Evolutionary conservation across 2,797 vertebrate genomes (phyloP), one percentile per base, ranked within the genome.

Genomic region (Anguilla anguilla): DNA sequence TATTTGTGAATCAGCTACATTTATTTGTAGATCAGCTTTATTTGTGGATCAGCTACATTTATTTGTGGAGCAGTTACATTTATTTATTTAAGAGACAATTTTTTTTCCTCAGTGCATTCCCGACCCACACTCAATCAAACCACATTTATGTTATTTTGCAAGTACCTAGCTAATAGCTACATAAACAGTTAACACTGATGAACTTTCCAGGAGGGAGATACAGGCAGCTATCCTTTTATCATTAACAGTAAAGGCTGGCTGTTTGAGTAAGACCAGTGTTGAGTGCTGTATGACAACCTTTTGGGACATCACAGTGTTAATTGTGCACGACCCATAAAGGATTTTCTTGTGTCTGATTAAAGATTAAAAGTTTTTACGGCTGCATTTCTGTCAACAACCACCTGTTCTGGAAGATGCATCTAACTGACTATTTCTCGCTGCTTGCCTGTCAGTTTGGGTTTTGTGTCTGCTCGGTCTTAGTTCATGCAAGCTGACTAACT

Each of bases 391-490:
- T 15, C 74, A 77, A 22, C 39, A 35, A 43, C 17, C 35, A 17
- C 35, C 79, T 81, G 69, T 6, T 28, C 22, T 59, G 55, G 82
- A 77, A 82, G 64, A 85, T 85, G 74, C 84, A 64, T 43, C 55
- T 15, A 74, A 79, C 39, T 61, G 85, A 85, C 86, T 87, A 87
- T 87, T 74, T 88, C 89, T 89, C 84, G 85, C 84, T 79, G 72
- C 55, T 85, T 89, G 88, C 77, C 87, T 86, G 83, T 88, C 72
- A n/a, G 83, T 90, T 82, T 82, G 35, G 51, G 85, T 86, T 83
- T 90, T 81, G 79, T 51, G 5, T 53, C 74, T 55, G 87, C 85
- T 86, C 67, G 84, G 83, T 89, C 79, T 86, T 84, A 84, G 69
- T 43, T 77, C 39, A 43, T 74, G 17, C 74, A 43, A 39, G 74